phyloP scores from a whole-genome alignment of 2,888 invertebrate species.

The Ochlodes sylvanus region DNA sequence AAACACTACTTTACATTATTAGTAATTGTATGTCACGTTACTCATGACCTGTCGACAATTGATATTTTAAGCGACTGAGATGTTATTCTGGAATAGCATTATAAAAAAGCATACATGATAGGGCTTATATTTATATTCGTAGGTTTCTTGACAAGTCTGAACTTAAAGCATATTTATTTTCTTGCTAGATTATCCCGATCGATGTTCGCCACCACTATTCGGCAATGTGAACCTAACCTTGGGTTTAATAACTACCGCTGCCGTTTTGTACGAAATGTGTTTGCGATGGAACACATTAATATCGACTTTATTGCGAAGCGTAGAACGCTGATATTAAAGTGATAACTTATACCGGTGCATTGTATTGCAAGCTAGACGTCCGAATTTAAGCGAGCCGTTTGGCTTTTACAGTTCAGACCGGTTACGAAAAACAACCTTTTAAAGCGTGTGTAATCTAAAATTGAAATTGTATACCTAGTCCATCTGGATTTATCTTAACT shows the following conservation, averaged over 20 bases:
- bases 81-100: too few relatives aligned
- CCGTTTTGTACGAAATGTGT: slow-evolving; percentile 35
- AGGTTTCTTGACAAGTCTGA: too few relatives aligned
- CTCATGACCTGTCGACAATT: too few relatives aligned
- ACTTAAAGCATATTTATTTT: too few relatives aligned
- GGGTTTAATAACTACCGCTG: slow-evolving; percentile 34
- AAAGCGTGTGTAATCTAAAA: slow-evolving; percentile 20
- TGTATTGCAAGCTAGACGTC: slow-evolving; percentile 47
- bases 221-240: slow-evolving; percentile 32
- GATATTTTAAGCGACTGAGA: too few relatives aligned
- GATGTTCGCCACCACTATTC: slow-evolving; percentile 20
- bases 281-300: slow-evolving; percentile 44
- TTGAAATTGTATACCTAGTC: slow-evolving; percentile 14
- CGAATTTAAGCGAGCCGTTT: slow-evolving; percentile 37
- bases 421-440: slow-evolving; percentile 30
- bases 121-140: too few relatives aligned
- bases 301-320: slow-evolving; percentile 46
- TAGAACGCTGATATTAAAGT: slow-evolving; percentile 48
- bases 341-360: slow-evolving; percentile 45
- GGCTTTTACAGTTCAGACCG: slow-evolving; percentile 27
- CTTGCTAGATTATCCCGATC: neutral
- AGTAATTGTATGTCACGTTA: too few relatives aligned
- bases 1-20: too few relatives aligned
- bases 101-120: too few relatives aligned
- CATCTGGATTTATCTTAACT: neutral